Conservation (phyloP, 2,797 vertebrate genomes). For the Schizopygopsis pylzovi region DNA sequence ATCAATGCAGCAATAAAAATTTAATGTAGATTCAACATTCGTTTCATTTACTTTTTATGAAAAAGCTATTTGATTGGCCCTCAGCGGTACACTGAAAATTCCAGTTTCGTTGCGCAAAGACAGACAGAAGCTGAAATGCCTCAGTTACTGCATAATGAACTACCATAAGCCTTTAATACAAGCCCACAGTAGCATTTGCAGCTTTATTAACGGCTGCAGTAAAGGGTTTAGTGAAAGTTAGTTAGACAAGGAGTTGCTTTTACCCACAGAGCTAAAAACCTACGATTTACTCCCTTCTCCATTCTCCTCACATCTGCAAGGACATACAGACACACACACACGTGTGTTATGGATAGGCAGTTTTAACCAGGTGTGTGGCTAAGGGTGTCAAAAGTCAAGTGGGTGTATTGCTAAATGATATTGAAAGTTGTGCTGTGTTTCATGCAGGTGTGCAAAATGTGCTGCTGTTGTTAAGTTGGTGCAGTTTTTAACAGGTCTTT, state of each 20-base stretch:
- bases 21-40: constrained; percentile 1
- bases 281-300: constrained; percentile 84
- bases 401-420: constrained; percentile 50
- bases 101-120: constrained; percentile 48
- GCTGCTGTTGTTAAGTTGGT: constrained; percentile 29
- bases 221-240: constrained; percentile 59
- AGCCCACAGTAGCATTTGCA: constrained; percentile 45
- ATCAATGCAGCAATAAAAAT: constrained; percentile 23
- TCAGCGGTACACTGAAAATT: constrained; percentile 45
- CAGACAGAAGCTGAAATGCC: constrained; percentile 46
- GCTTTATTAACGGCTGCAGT: constrained; percentile 38
- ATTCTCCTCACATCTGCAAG: constrained; percentile 84
- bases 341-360: constrained; percentile 53
- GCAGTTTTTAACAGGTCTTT: constrained; percentile 25
- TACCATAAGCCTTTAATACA: constrained; percentile 32
- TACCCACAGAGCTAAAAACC: constrained; percentile 85
- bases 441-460: constrained; percentile 53
- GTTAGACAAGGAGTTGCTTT: constrained; percentile 78
- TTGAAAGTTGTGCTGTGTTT: constrained; percentile 52
- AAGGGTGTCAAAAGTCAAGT: constrained; percentile 47
- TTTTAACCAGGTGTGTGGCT: constrained; percentile 50
- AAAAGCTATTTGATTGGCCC: constrained; percentile 9
- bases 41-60: neutral
- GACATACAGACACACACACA: constrained; percentile 78
- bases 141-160: constrained; percentile 40